Evolutionary conservation across 2,797 vertebrate genomes (phyloP).

Genomic region (Coranthus polyacanthus): DNA sequence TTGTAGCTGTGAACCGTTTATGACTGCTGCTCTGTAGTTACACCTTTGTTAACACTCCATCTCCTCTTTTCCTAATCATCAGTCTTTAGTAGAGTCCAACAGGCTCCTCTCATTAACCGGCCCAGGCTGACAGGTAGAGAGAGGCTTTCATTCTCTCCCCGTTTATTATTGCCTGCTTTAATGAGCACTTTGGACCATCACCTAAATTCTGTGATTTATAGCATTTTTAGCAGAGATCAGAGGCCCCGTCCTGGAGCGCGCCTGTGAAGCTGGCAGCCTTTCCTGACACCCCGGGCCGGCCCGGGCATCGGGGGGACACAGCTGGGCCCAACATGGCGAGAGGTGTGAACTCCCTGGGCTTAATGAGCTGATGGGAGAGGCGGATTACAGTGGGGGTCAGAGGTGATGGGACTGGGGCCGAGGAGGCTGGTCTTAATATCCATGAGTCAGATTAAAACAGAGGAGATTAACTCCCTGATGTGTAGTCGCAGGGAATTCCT

Average conservation of each 20-base stretch:
- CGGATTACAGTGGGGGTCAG: constrained; percentile 77
- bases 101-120: constrained; percentile 73
- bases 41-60: constrained; percentile 76
- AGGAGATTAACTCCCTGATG: constrained; percentile 70
- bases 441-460: constrained; percentile 75
- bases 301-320: constrained; percentile 66
- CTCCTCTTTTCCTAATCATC: constrained; percentile 66
- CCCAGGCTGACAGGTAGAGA: constrained; percentile 66
- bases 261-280: constrained; percentile 73
- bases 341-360: constrained; percentile 80
- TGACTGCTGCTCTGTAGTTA: constrained; percentile 57
- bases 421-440: constrained; percentile 75
- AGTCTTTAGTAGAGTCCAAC: constrained; percentile 63
- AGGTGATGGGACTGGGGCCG: constrained; percentile 73
- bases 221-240: constrained; percentile 76
- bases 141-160: constrained; percentile 74
- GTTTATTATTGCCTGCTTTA: constrained; percentile 80
- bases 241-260: constrained; percentile 54
- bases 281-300: constrained; percentile 69
- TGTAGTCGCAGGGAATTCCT: constrained; percentile 55
- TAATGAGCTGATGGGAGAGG: constrained; percentile 83
- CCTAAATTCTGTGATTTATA: constrained; percentile 82
- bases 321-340: constrained; percentile 82
- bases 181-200: constrained; percentile 80
- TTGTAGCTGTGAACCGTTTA: constrained; percentile 62